Base-by-base conservation (phyloP, 2,888 invertebrate genomes). In the Globia sparganii region DNA sequence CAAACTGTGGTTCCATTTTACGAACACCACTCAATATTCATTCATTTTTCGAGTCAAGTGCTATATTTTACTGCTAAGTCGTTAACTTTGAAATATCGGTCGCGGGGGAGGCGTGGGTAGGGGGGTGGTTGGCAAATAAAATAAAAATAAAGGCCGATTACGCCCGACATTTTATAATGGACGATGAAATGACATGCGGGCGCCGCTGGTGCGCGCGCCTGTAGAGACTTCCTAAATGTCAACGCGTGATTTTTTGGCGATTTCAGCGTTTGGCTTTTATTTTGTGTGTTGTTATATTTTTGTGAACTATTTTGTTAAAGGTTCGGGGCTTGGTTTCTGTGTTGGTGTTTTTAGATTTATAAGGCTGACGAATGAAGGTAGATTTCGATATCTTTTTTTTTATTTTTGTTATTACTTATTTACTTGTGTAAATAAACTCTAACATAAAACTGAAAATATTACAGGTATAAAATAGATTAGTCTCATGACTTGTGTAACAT, bases 31-130 rank as follows among this genome's bases (percentile, higher is more conserved):
- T 92, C 93, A 92, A 93, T 92, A 94, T 93, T 92, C 93, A 93
- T 94, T 94, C 94, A 91, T 90, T 91, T 94, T 93, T 93, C 91
- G 91, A 93, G 91, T 93, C 94, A 92, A 94, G 93, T 93, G 94
- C 93, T 94, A 95, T 95, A 95, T 95, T 96, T 96, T 95, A 96
- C 93, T 92, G 93, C 91, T 87, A 91, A 93, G 95, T 96, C 96
- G 96, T 96, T 96, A 96, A 96, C 94, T 96, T 96, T 95, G 96
- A 96, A 96, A 96, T 96, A 96, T 96, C 95, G 95, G 94, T 88
- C 92, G 92, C 84, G 90, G 87, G 89, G 91, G 88, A 88, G 88
- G 84, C 84, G 78, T 83, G 83, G 88, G 80, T 79, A 72, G 77
- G 75, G 83, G 90, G 93, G 92, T 90, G 92, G 93, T 92, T 92